Conservation (phyloP, 2,888 invertebrate genomes). For the Leptopilina myrica region DNA sequence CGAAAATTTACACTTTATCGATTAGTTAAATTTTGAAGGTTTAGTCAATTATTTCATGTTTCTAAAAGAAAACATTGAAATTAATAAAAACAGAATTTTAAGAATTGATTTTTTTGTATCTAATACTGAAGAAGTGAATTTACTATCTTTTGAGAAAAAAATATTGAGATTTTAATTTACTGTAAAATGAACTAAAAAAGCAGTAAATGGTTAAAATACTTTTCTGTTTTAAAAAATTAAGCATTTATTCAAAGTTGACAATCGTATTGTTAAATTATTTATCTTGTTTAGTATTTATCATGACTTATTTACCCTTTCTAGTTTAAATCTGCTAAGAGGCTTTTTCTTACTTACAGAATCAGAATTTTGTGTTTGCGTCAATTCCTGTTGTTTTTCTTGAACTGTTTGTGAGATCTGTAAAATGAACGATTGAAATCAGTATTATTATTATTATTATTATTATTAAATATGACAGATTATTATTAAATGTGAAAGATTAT, state of each 20-base stretch:
- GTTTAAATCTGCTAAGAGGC: slow-evolving; percentile 67
- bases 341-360: slow-evolving; percentile 50
- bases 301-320: slow-evolving; percentile 60
- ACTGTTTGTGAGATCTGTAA: slow-evolving; percentile 66
- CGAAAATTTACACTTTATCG: too few relatives aligned
- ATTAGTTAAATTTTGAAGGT: too few relatives aligned
- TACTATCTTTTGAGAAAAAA: too few relatives aligned
- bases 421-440: slow-evolving; percentile 24
- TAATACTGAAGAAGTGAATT: too few relatives aligned
- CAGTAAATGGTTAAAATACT: not conserved
- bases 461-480: too few relatives aligned
- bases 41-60: too few relatives aligned
- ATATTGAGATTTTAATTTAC: not conserved
- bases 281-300: slow-evolving; percentile 53
- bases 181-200: not conserved
- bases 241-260: not conserved
- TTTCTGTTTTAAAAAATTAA: not conserved
- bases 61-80: too few relatives aligned
- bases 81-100: too few relatives aligned
- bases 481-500: too few relatives aligned
- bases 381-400: slow-evolving; percentile 58
- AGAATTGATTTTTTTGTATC: too few relatives aligned
- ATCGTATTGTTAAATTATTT: not conserved
- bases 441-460: too few relatives aligned
- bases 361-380: slow-evolving; percentile 19